These are phyloP conservation scores for Calameuta filiformis DNA, from an alignment of 2,888 invertebrate genomes.

Conservation along the genomic window DNA sequence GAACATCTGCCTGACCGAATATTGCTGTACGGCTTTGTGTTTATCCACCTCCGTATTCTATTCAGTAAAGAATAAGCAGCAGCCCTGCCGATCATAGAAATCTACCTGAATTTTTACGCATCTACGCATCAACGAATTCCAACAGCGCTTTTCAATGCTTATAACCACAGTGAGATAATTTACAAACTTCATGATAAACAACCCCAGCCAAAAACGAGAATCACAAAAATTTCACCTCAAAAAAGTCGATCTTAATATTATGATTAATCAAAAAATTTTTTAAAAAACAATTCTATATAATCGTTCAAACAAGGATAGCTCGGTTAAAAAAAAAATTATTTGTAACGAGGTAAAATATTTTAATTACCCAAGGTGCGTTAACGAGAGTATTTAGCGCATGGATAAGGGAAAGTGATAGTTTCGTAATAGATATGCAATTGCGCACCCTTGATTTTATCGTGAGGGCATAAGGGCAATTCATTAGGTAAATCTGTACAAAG, in stretches of 20 bases:
- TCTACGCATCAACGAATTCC: conserved; percentile 36
- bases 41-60: conserved; percentile 29
- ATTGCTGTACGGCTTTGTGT: conserved; percentile 20
- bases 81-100: conserved; percentile 23
- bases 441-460: conserved; percentile 1
- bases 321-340: not conserved
- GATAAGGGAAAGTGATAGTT: not conserved
- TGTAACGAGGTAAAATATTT: not conserved
- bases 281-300: not conserved
- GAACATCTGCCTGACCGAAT: conserved; percentile 44
- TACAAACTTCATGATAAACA: not conserved
- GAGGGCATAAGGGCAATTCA: conserved; percentile 26
- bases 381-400: not conserved
- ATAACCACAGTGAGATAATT: not conserved
- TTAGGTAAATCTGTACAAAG: conserved; percentile 33
- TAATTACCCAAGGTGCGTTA: not conserved
- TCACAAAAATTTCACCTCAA: not conserved
- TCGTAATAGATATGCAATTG: not conserved
- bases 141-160: conserved; percentile 22
- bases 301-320: not conserved
- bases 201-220: not conserved
- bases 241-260: too few relatives aligned
- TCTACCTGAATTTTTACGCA: conserved; percentile 33
- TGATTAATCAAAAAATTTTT: too few relatives aligned
- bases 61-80: conserved; percentile 16